A percentile compares a stretch with the other conserved stretches of the same genome.
Evolutionary conservation across 1,140 invertebrate species (phyloP).

Genomic region (Leptinotarsa undecemlineata): DNA sequence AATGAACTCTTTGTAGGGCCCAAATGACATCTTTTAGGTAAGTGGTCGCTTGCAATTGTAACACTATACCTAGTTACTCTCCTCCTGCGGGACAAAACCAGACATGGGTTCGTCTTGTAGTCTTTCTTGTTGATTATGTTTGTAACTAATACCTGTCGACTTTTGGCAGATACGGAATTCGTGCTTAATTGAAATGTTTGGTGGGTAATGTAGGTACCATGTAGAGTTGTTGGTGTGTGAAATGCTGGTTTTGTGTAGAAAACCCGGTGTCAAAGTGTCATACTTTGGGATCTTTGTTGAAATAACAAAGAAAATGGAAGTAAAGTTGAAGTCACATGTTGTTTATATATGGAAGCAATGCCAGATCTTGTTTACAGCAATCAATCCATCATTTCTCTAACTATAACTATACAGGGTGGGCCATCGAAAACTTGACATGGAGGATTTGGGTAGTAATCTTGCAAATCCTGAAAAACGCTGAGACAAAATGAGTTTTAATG

Average conservation of each 20-base stretch:
- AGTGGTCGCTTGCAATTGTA: slow-evolving; percentile 40
- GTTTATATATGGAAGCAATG: too few species aligned
- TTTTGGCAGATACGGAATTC: slow-evolving; percentile 14
- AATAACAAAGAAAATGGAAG: neutral
- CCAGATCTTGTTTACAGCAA: too few species aligned
- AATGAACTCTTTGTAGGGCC: slow-evolving; percentile 18
- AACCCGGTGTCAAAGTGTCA: neutral
- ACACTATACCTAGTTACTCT: slow-evolving; percentile 38
- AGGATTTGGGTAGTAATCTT: too few species aligned
- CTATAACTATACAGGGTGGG: too few species aligned
- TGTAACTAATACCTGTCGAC: slow-evolving; percentile 48
- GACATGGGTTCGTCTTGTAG: slow-evolving; percentile 41
- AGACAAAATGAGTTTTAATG: too few species aligned
- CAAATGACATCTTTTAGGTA: slow-evolving; percentile 26
- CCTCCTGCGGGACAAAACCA: slow-evolving; percentile 33
- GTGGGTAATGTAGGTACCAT: neutral
- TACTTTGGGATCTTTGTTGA: neutral
- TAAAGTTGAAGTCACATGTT: too few species aligned
- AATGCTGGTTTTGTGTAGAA: neutral
- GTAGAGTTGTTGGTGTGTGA: neutral
- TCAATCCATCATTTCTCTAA: too few species aligned
- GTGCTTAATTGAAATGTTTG: slow-evolving; percentile 27
- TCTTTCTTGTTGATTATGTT: slow-evolving; percentile 43
- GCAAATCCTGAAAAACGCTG: too few species aligned
- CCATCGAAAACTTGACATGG: too few species aligned